Percentiles rank a stretch among this genome's conserved stretches.
phyloP scores from a whole-genome alignment of 2,113 vertebrate species.

The Synchiropus splendidus region DNA sequence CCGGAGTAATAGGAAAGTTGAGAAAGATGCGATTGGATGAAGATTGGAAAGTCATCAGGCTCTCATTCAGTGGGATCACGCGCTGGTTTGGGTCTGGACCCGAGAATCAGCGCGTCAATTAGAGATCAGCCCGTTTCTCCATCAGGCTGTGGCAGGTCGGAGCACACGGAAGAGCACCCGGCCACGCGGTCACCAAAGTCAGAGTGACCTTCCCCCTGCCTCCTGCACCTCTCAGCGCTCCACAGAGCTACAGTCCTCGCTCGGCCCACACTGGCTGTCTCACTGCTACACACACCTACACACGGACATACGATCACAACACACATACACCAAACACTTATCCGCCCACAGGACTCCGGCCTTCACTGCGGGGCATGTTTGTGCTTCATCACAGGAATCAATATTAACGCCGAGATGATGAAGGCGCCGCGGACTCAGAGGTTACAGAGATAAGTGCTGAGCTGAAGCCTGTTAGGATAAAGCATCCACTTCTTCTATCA shows the following conservation, averaged over 20 bases:
- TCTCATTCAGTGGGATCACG: constrained; percentile 10
- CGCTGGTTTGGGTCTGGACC: constrained; percentile 1
- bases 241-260: too few relatives aligned
- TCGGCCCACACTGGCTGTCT: constrained; percentile 45
- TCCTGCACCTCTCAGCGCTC: too few relatives aligned
- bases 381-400: constrained; percentile 45
- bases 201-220: constrained; percentile 14
- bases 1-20: too few relatives aligned
- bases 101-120: neutral
- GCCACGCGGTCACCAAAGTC: constrained; percentile 16
- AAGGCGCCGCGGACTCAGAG: too few relatives aligned
- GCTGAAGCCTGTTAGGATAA: too few relatives aligned
- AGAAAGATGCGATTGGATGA: neutral
- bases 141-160: too few relatives aligned
- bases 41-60: constrained; percentile 19
- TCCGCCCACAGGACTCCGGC: constrained; percentile 42
- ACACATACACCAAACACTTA: constrained; percentile 32
- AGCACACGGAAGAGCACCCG: too few relatives aligned
- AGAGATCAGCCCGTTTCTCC: too few relatives aligned
- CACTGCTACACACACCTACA: constrained; percentile 13
- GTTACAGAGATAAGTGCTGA: too few relatives aligned
- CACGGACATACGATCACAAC: constrained; percentile 26
- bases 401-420: constrained; percentile 20
- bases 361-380: constrained; percentile 41
- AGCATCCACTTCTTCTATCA: too few relatives aligned